Percentiles rank a stretch among this genome's conserved stretches.
Conservation (phyloP, 2,797 vertebrate genomes). For the Cuniculus paca region DNA sequence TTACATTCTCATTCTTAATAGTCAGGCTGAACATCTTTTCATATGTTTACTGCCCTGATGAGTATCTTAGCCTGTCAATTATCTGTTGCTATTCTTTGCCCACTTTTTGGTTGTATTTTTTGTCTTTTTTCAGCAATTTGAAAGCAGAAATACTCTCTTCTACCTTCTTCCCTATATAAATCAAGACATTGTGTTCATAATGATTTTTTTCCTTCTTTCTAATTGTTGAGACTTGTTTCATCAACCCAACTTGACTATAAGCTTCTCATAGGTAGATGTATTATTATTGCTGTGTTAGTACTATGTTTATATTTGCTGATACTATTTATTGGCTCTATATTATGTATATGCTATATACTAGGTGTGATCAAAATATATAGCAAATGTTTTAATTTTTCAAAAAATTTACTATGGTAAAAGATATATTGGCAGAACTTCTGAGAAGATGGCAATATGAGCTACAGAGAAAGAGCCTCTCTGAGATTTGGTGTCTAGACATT, state of each 20-base stretch:
- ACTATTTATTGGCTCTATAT: not conserved
- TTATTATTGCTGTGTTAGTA: not conserved
- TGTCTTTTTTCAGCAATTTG: not conserved
- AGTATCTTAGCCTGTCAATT: not conserved
- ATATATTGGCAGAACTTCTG: not conserved
- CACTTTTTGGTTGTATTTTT: not conserved
- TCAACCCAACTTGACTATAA: not conserved
- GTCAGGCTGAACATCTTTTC: not conserved
- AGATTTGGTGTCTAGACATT: not conserved
- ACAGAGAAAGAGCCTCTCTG: not conserved
- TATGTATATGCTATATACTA: not conserved
- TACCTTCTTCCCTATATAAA: not conserved
- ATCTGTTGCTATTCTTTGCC: not conserved
- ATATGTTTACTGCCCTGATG: not conserved
- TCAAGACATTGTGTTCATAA: not conserved
- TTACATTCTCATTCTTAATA: not conserved
- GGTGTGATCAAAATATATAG: not conserved
- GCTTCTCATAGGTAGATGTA: not conserved
- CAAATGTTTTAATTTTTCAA: not conserved
- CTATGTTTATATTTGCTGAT: not conserved
- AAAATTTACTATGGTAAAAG: not conserved
- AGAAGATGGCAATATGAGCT: not conserved
- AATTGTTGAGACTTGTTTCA: not conserved
- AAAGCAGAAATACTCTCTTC: not conserved
- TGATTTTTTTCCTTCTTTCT: constrained; percentile 19